phyloP scores from a whole-genome alignment of 1,140 invertebrate genomes.

The Atta texana region DNA sequence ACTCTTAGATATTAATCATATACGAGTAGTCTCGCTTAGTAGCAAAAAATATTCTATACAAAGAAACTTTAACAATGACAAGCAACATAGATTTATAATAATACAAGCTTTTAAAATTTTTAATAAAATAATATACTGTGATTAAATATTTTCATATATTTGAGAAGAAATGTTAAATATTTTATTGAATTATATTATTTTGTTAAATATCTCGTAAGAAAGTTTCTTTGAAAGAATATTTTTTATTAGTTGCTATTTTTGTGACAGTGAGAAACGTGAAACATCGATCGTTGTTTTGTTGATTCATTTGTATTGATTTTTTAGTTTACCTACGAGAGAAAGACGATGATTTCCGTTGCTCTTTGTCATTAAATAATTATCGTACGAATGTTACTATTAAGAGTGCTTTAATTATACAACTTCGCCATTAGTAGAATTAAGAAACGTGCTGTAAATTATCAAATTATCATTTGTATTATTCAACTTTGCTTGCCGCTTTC shows the following conservation, averaged over 20 bases:
- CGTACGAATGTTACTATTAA: constrained; percentile 58
- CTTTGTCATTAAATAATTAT: constrained; percentile 41
- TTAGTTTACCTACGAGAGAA: not conserved
- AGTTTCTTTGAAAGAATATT: constrained; percentile 61
- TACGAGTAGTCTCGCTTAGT: constrained; percentile 54
- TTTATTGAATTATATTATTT: constrained; percentile 6
- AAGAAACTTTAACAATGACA: constrained; percentile 29
- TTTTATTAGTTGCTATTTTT: constrained; percentile 39
- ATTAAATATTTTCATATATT: not conserved
- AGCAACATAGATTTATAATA: not conserved
- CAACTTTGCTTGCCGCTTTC: constrained; percentile 12
- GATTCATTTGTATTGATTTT: not conserved
- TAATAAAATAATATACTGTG: not conserved
- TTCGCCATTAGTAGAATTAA: not conserved
- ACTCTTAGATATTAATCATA: constrained; percentile 80
- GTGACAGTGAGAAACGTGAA: constrained; percentile 55
- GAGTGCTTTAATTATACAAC: constrained; percentile 35
- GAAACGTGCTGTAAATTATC: constrained; percentile 4
- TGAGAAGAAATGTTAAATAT: not conserved
- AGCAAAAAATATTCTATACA: constrained; percentile 36
- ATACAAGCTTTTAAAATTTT: not conserved
- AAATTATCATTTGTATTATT: constrained; percentile 20
- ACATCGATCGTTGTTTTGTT: not conserved
- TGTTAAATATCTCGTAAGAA: not conserved
- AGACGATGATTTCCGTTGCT: constrained; percentile 32